These are phyloP conservation scores for Coluber constrictor DNA, from an alignment of 2,797 vertebrate species.

Conservation along the genomic window DNA sequence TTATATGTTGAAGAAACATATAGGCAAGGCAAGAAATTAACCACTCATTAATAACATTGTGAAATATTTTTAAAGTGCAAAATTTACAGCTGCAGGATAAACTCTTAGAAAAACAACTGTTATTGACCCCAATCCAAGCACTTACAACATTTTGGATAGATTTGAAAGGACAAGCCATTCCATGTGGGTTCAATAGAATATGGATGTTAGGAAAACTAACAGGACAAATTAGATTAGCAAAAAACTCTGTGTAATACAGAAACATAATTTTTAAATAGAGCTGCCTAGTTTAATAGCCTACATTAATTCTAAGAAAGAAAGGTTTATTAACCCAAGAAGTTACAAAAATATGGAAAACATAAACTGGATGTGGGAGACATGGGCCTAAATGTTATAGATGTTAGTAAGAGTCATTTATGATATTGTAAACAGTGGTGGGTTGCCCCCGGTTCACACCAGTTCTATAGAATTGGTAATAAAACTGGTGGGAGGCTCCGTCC, in stretches of 20 bases:
- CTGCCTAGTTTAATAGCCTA: not conserved
- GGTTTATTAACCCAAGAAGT: not conserved
- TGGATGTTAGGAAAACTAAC: not conserved
- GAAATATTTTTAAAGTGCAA: not conserved
- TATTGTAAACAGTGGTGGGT: not conserved
- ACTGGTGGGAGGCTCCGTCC: too few species aligned
- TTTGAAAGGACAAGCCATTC: not conserved
- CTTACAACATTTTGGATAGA: not conserved
- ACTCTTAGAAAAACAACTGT: not conserved
- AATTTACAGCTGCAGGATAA: not conserved
- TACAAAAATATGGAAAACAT: not conserved
- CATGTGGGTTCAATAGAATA: not conserved
- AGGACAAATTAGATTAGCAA: not conserved
- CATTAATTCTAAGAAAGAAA: not conserved
- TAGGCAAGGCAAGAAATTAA: not conserved
- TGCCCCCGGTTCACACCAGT: too few species aligned
- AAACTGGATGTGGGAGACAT: not conserved
- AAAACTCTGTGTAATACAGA: not conserved
- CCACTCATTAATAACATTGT: not conserved
- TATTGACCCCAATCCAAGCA: not conserved
- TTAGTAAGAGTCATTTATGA: not conserved
- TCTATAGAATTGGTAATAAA: too few species aligned
- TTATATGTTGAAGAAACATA: not conserved
- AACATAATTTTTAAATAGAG: not conserved
- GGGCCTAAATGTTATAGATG: not conserved